These are phyloP conservation scores for Dendrocincla tyrannina DNA, from an alignment of 2,797 vertebrate genomes.

Conservation along the genomic window DNA sequence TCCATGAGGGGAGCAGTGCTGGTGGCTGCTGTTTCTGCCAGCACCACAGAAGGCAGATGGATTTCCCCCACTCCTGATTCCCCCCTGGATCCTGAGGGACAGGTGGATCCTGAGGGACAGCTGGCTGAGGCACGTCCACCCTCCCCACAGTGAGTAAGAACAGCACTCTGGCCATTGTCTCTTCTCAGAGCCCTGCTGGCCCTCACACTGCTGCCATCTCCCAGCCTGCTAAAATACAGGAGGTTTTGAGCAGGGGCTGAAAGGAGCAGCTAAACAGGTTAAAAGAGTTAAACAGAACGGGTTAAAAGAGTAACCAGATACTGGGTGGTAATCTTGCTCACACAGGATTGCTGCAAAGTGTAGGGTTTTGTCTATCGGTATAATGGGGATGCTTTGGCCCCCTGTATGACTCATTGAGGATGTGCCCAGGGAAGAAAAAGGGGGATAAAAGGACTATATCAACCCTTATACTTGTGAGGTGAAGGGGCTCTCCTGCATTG, in stretches of 20 bases:
- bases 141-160: not conserved
- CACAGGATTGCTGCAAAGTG: not conserved
- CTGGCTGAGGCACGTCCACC: not conserved
- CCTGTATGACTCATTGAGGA: not conserved
- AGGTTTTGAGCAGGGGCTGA: not conserved
- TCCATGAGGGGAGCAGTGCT: not conserved
- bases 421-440: not conserved
- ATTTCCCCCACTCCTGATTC: too few species aligned
- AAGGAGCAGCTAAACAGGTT: not conserved
- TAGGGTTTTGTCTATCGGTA: not conserved
- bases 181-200: not conserved
- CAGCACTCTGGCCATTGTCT: not conserved
- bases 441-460: not conserved
- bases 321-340: not conserved
- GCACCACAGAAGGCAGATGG: not conserved
- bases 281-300: not conserved
- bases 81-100: not conserved
- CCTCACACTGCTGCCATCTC: not conserved
- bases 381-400: not conserved
- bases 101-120: not conserved
- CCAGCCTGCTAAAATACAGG: accelerated
- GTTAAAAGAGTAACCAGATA: not conserved
- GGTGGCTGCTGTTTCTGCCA: not conserved
- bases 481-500: not conserved
- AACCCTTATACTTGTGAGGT: not conserved